Base-by-base conservation (phyloP, 2,888 invertebrate species). In the Drosophila picticornis region DNA sequence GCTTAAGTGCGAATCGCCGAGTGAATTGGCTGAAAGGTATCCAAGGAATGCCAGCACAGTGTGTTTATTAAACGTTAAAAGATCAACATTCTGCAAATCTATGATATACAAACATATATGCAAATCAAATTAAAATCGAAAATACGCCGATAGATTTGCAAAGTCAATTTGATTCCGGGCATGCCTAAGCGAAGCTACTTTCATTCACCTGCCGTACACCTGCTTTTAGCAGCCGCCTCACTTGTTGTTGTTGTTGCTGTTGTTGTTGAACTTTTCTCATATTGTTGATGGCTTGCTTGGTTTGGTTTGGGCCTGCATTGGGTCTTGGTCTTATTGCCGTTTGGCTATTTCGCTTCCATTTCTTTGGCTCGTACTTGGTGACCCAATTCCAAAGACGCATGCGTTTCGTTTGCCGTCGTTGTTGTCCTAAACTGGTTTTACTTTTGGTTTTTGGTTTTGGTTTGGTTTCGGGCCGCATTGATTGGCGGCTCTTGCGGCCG, bases 341-440 rank as follows among this genome's bases (percentile, higher is more conserved):
- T 83, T 75, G 77, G 77, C 75, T 74, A 75, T 74, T 83, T 80
- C 58, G 75, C 72, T 73, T 78, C 71, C 71, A 69, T 79, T 76
- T 77, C 78, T 75, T 82, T 69, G 70, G 58, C 73, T 84, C 72
- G 77, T 82, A 86, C 88, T 85, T 90, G 90, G 80, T 90, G 88
- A 88, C 88, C 88, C 78, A 88, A 88, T 88, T 88, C 81, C 79
- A 77, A 73, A 84, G 86, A 80, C 81, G 75, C 86, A 88, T 90
- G 83, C 76, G 83, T 84, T 78, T 80, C 75, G 70, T 70, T 57
- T 29, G 32, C 56, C 53, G 58, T 29, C 29, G 57, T 60, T 73
- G 72, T 81, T 79, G 80, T 88, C 90, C 84, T 83, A 88, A 88
- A 88, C 88, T 86, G 88, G 88, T 88, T 88, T 88, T 75, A 67